phyloP scores from a whole-genome alignment of 1,140 invertebrate genomes.

The Centruroides sculpturatus region DNA sequence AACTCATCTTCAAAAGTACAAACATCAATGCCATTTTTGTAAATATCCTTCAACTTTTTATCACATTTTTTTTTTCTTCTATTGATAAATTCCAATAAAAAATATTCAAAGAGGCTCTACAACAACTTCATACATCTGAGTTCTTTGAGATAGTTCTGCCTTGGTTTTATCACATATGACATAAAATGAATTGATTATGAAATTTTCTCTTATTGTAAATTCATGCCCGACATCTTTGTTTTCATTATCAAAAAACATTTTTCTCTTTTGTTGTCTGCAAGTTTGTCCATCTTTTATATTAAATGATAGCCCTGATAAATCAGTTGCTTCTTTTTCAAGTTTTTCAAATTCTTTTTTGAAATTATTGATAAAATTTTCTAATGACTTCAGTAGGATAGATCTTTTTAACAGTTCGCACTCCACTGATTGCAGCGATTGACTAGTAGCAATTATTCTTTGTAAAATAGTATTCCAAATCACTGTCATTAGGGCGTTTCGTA shows the following conservation, averaged over 20 bases:
- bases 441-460: too few species aligned
- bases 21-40: background rate
- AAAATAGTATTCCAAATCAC: too few species aligned
- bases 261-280: background rate
- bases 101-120: background rate
- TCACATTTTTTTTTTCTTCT: background rate
- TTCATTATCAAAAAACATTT: too few species aligned
- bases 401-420: too few species aligned
- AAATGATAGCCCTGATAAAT: background rate
- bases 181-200: background rate
- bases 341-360: background rate
- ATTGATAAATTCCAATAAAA: too few species aligned
- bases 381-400: too few species aligned
- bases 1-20: background rate
- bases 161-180: background rate
- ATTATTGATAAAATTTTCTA: too few species aligned
- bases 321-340: background rate
- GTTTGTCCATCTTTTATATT: background rate
- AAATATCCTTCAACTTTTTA: background rate
- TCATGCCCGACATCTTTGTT: too few species aligned
- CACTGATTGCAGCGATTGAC: too few species aligned
- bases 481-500: background rate
- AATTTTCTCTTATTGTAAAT: background rate
- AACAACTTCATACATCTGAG: background rate
- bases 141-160: background rate